These are phyloP conservation scores for Orius laevigatus DNA, from an alignment of 1,140 invertebrate genomes.

Conservation along the genomic window DNA sequence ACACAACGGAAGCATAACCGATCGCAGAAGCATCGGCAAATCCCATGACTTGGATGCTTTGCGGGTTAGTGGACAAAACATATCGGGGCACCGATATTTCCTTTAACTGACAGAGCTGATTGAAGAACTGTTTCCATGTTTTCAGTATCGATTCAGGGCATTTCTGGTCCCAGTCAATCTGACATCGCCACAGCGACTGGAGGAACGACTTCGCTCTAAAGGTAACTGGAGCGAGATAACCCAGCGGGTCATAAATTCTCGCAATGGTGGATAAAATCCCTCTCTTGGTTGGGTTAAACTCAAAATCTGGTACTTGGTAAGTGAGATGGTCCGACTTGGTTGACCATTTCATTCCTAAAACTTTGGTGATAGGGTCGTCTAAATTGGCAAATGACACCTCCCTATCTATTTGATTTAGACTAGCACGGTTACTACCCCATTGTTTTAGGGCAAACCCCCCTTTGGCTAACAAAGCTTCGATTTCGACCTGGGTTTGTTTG, in stretches of 20 bases:
- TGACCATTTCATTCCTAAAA: not conserved
- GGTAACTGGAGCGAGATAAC: too few relatives aligned
- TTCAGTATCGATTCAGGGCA: slow-evolving; percentile 11
- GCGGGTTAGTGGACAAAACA: not conserved
- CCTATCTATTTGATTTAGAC: not conserved
- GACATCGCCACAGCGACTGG: slow-evolving; percentile 21
- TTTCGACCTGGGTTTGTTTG: slow-evolving; percentile 12
- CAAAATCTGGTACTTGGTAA: not conserved
- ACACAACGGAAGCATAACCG: slow-evolving; percentile 23
- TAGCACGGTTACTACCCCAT: slow-evolving; percentile 3
- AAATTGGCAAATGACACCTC: not conserved
- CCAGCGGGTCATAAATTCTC: slow-evolving; percentile 24
- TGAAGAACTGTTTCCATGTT: not conserved
- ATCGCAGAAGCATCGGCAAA: slow-evolving; percentile 23
- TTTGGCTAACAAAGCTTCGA: slow-evolving; percentile 11
- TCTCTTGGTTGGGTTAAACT: slow-evolving; percentile 14
- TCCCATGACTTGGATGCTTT: slow-evolving; percentile 21
- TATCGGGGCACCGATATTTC: not conserved
- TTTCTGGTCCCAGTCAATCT: slow-evolving; percentile 23
- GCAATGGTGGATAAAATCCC: slow-evolving; percentile 18
- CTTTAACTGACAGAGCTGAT: not conserved
- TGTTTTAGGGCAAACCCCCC: slow-evolving; percentile 12
- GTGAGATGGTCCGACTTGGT: not conserved
- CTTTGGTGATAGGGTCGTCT: not conserved
- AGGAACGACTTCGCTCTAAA: slow-evolving; percentile 21